phyloP scores from a whole-genome alignment of 2,113 vertebrate species.

The Procavia capensis region DNA sequence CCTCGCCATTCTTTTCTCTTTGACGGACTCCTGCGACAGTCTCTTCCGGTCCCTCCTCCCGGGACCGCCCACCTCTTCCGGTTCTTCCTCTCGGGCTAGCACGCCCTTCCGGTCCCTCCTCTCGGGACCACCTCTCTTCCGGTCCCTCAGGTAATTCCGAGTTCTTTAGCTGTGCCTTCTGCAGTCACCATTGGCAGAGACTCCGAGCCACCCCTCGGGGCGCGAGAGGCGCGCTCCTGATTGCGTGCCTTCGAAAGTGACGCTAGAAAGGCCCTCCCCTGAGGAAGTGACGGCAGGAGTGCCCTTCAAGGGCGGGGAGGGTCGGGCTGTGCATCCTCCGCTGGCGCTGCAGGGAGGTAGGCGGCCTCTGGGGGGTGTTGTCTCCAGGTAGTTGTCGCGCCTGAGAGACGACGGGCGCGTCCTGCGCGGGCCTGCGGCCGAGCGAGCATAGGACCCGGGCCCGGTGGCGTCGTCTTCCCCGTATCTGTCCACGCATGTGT shows the following conservation, averaged over 20 bases:
- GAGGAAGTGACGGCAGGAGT: conserved; percentile 69
- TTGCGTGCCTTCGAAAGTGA: conserved; percentile 58
- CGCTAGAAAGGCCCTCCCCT: background rate
- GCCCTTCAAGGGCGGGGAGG: conserved; percentile 75
- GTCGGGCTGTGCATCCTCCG: background rate
- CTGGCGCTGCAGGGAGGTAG: conserved; percentile 70
- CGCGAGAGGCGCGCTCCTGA: fast-evolving
- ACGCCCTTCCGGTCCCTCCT: background rate
- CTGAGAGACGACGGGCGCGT: background rate
- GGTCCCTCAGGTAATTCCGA: background rate
- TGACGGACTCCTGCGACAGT: background rate
- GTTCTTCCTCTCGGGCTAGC: background rate
- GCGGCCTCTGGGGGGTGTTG: background rate
- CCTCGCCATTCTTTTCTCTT: background rate
- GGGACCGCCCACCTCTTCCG: background rate
- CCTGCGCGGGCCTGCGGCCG: background rate
- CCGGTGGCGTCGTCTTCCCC: background rate
- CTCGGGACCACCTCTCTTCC: background rate
- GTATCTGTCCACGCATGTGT: background rate
- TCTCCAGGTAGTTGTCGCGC: background rate
- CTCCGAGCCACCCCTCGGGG: background rate
- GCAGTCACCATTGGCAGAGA: conserved; percentile 11
- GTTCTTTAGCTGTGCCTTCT: background rate
- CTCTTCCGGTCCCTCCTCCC: background rate
- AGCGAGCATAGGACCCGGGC: background rate